These are phyloP conservation scores for Psilopsiagon aymara DNA, from an alignment of 2,113 vertebrate genomes.

Conservation along the genomic window DNA sequence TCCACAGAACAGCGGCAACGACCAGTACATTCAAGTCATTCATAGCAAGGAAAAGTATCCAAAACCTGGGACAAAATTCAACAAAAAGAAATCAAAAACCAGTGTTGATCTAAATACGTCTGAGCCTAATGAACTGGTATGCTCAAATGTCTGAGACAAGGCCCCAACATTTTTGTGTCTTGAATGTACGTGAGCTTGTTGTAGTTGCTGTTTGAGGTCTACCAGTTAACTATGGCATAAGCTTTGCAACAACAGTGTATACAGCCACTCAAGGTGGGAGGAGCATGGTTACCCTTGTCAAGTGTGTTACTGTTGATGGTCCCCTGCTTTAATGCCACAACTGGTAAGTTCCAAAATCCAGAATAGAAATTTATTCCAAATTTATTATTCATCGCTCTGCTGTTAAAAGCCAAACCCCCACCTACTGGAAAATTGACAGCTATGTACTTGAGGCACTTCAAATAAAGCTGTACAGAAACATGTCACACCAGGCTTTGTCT, in stretches of 20 bases:
- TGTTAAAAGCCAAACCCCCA: neutral
- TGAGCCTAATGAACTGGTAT: slow-evolving; percentile 82
- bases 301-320: neutral
- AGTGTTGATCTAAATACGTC: slow-evolving; percentile 63
- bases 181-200: neutral
- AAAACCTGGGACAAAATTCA: slow-evolving; percentile 69
- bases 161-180: accelerated
- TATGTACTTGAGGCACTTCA: neutral
- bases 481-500: neutral
- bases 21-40: slow-evolving; percentile 89
- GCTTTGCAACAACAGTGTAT: neutral
- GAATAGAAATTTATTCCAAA: neutral
- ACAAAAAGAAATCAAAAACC: slow-evolving; percentile 78
- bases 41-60: slow-evolving; percentile 82
- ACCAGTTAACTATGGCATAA: accelerated
- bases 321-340: neutral
- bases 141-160: slow-evolving; percentile 81
- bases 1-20: slow-evolving; percentile 86
- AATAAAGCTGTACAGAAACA: slow-evolving; percentile 9
- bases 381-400: neutral
- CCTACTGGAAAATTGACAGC: neutral
- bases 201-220: neutral
- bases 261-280: accelerated
- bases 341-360: accelerated
- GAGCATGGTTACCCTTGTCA: neutral